These are phyloP conservation scores for Cuculus canorus DNA, from an alignment of 2,797 vertebrate species.

Conservation along the genomic window DNA sequence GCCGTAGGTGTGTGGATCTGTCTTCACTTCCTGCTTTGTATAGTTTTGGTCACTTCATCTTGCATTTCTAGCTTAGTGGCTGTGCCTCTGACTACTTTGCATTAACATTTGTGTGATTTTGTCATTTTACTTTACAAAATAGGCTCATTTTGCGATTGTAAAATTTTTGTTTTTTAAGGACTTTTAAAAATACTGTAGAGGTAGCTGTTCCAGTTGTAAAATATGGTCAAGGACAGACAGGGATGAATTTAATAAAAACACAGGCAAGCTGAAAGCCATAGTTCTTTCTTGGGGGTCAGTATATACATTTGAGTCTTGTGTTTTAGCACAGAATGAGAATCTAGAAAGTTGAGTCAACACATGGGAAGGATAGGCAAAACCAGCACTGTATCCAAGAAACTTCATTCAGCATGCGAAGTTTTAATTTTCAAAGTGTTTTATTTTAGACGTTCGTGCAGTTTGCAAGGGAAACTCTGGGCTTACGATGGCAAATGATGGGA, in stretches of 20 bases:
- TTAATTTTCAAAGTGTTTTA: neutral
- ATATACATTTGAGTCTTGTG: neutral
- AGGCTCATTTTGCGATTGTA: neutral
- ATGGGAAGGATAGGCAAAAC: neutral
- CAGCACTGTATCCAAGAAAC: neutral
- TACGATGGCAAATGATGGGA: conserved; percentile 31
- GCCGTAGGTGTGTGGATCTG: neutral
- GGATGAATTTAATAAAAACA: neutral
- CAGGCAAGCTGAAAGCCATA: neutral
- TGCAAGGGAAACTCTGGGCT: neutral
- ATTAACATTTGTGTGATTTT: neutral
- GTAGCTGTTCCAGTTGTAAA: neutral
- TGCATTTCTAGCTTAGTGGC: neutral
- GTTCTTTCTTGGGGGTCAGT: neutral
- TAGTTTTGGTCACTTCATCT: neutral
- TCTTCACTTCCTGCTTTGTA: neutral
- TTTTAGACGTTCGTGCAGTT: neutral
- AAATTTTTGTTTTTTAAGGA: neutral
- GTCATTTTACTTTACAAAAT: neutral
- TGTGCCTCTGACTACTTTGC: neutral
- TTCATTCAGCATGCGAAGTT: neutral
- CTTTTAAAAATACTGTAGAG: neutral
- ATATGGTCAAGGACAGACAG: neutral
- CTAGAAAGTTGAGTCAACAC: neutral
- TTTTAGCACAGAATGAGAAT: neutral